Base-by-base conservation (phyloP, 2,113 vertebrate genomes). In the Anolis sagrei region DNA sequence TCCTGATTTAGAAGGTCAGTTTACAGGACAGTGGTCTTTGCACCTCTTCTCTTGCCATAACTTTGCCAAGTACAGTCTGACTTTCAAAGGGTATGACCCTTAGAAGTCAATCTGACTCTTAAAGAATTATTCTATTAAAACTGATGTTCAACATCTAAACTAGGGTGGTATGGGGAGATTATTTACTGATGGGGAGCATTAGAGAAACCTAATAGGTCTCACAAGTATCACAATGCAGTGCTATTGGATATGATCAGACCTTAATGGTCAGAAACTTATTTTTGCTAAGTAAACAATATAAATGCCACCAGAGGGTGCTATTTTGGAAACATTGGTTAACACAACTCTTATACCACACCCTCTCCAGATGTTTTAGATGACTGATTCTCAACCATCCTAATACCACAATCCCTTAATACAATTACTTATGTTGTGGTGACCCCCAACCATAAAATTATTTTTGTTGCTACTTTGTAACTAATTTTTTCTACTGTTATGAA, bases 221-320 rank as follows among this genome's bases (percentile, higher is more conserved):
- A 51, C 36, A 6, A 51, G 8, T 61, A 78, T n/a, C n/a, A 78
- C n/a, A 25, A 58, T 34, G 11, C 78, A 79, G 62, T 81, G 87
- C 69, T 72, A 91, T 7, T 86, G 88, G 88, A 94, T 86, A 83
- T 92, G 92, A 89, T 70, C 92, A 93, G 90, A 92, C 91, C 92
- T 90, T 93, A 93, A 91, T 91, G 91, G 83, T 91, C 91, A 93
- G 86, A 94, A 92, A 86, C 91, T 89, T 89, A 93, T 87, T 87
- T 85, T 88, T 90, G 80, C 89, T 89, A 18, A 85, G 81, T 0
- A 1, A 88, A 86, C 90, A 69, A 82, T 86, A 91, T 91, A 89
- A 89, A 89, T 80, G 85, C 91, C 91, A 80, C 92, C 21, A 64
- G 76, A 79, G 58, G 54, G 58, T 23, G 27, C 44, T 75, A 2